Evolutionary conservation across 92 coral and sea anemone genomes (phyloP).

Genomic region (Paramuricea clavata): DNA sequence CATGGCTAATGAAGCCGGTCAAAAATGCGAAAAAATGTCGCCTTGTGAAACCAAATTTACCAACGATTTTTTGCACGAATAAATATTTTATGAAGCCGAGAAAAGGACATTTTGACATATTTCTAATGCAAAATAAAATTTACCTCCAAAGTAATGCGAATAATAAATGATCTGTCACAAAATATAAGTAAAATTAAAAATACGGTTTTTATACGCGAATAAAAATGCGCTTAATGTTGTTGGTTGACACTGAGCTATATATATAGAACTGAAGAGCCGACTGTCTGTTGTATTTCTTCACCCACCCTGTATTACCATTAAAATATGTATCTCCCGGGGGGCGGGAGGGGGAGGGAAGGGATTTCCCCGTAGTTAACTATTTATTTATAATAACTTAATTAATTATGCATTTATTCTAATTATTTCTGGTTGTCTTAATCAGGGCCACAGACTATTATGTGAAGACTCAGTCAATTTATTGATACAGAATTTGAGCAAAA

Average conservation of each 20-base stretch:
- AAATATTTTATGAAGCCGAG: too few relatives aligned
- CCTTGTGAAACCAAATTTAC: too few relatives aligned
- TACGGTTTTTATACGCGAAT: constrained; percentile 16
- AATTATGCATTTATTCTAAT: too few relatives aligned
- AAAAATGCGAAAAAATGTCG: not conserved
- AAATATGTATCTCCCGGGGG: not conserved
- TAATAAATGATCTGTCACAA: not conserved
- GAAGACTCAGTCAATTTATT: too few relatives aligned
- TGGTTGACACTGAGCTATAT: not conserved
- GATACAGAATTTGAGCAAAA: not conserved
- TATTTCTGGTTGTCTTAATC: too few relatives aligned
- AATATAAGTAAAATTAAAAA: not conserved
- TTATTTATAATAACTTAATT: too few relatives aligned
- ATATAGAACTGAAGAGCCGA: not conserved
- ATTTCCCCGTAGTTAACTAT: too few relatives aligned
- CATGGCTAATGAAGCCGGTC: constrained; percentile 48
- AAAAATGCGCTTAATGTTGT: not conserved
- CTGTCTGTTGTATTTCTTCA: too few relatives aligned
- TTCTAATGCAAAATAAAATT: too few relatives aligned
- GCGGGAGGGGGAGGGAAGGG: too few relatives aligned
- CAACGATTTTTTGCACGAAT: not conserved
- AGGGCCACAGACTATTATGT: too few relatives aligned
- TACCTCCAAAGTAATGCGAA: not conserved
- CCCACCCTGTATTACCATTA: not conserved
- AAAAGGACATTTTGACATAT: too few relatives aligned